A percentile compares a stretch with the other conserved stretches of the same genome.
Evolutionary conservation across 2,113 vertebrate species (phyloP).

Genomic region (Mustelus asterias): DNA sequence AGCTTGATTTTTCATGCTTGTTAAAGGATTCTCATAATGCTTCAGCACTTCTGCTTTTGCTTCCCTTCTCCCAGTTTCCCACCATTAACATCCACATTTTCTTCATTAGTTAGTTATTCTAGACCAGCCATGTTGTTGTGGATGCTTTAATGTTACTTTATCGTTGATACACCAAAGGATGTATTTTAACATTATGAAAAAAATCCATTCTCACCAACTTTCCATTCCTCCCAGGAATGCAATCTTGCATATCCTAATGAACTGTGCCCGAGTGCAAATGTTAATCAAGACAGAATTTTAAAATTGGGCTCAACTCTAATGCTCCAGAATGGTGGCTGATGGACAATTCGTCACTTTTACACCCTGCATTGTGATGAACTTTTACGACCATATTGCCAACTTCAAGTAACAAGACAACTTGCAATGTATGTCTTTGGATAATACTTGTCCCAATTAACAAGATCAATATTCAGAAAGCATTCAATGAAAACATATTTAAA

Average conservation of each 20-base stretch:
- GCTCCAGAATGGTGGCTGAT: not conserved
- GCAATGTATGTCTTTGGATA: not conserved
- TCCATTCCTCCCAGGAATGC: not conserved
- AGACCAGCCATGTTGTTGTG: not conserved
- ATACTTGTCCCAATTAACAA: not conserved
- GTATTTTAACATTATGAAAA: not conserved
- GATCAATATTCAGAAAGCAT: not conserved
- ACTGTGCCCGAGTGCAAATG: not conserved
- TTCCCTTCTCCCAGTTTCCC: not conserved
- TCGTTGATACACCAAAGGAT: not conserved
- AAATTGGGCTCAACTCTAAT: not conserved
- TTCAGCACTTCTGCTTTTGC: not conserved
- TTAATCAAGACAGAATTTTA: not conserved
- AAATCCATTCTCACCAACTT: not conserved
- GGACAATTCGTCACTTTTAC: not conserved
- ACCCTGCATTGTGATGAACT: not conserved
- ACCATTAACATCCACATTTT: not conserved
- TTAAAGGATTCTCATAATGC: not conserved
- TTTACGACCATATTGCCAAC: not conserved
- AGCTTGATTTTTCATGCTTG: not conserved
- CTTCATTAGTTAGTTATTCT: not conserved
- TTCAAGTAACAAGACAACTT: not conserved
- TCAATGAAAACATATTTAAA: not conserved
- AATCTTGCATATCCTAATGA: not conserved
- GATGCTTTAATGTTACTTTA: not conserved